phyloP scores from a whole-genome alignment of 2,113 vertebrate species.

The Melanerpes aurifrons region DNA sequence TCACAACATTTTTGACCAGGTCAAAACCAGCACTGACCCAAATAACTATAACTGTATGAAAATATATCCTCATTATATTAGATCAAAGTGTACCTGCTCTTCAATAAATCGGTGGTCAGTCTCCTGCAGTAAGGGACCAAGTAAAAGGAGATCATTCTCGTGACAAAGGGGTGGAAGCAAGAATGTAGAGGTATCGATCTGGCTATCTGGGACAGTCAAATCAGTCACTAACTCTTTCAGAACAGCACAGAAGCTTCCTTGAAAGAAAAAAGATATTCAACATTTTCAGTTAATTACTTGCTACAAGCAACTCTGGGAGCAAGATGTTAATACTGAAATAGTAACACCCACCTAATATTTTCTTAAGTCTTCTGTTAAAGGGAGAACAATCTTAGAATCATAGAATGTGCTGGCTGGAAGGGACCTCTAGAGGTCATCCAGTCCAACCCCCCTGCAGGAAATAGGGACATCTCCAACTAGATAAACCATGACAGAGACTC shows the following conservation, averaged over 20 bases:
- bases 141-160: constrained; percentile 82
- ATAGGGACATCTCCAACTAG: no score
- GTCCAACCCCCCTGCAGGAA: no score
- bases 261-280: not conserved
- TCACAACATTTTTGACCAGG: not conserved
- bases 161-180: constrained; percentile 88
- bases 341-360: not conserved
- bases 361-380: not conserved
- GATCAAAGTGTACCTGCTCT: constrained; percentile 84
- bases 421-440: no score
- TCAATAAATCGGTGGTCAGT: constrained; percentile 88
- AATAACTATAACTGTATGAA: not conserved
- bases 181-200: constrained; percentile 79
- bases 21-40: not conserved
- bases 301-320: not conserved
- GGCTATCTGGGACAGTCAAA: constrained; percentile 82
- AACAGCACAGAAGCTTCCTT: constrained; percentile 84
- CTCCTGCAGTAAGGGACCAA: constrained; percentile 81
- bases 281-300: not conserved
- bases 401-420: no score
- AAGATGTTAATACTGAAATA: not conserved
- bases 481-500: no score
- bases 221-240: constrained; percentile 89
- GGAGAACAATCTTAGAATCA: not conserved
- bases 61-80: not conserved